Base-by-base conservation (phyloP, 2,797 vertebrate genomes). In the Rhodeus uyekii region DNA sequence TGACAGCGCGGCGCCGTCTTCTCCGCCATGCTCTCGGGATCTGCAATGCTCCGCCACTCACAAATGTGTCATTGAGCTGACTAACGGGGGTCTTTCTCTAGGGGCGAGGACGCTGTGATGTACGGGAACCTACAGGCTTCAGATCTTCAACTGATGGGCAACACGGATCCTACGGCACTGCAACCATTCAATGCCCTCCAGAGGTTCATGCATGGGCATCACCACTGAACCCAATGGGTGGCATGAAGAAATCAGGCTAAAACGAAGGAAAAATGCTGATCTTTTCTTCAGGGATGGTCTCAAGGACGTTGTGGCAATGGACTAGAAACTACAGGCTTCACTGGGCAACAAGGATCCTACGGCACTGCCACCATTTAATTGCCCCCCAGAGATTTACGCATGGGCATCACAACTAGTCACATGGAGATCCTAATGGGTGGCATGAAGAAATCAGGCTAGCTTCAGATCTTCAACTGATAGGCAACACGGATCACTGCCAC, bases 1-100 rank as follows among this genome's bases (percentile, higher is more conserved):
- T 96, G 96, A 91, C 95, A 95, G 90, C 91, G 94, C 39, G 96
- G 96, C 84, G 96, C 94, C 75, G 95, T 95, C 90, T 95, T 94
- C 91, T 95, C 95, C 80, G 95, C 94, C 96, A 96, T 96, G 86
- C 80, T 94, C 42, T 27, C 58, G 8, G 63, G 22, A 75, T 64
- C 50, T 67, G 38, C 24, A 12, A 42, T 24, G 24, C 16, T 63
- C 16, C 58, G 14, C 32, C 8, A 29, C 19, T 81, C 58, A 73
- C 69, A 29, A 22, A 67, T n/a, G 63, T 38, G 76, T 50, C 80
- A 75, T 81, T 50, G 29, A 64, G 79, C 50, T 61, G 67, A 44
- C 34, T 29, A 58, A 24, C 22, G 4, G 27, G 1, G 39, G 46
- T 32, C 55, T 36, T 50, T 63, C 44, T 53, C 6, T 1, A 8